Conservation (phyloP, 1,140 invertebrate genomes). For the Chironomus striatipennis region DNA sequence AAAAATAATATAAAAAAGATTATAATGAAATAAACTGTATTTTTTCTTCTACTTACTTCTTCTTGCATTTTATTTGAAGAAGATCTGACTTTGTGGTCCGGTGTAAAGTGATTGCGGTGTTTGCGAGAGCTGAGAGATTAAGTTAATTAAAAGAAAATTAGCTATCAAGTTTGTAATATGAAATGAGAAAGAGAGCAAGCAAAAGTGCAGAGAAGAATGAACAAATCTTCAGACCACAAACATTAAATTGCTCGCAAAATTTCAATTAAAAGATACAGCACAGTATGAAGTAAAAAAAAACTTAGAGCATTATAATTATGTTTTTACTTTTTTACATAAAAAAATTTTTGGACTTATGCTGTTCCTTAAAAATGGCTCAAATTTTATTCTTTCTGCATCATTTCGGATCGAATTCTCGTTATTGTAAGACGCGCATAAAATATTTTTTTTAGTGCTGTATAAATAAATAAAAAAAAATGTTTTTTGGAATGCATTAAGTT, state of each 20-base stretch:
- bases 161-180: neutral
- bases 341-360: no score
- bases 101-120: neutral
- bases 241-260: constrained; percentile 14
- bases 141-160: neutral
- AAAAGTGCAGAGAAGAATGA: neutral
- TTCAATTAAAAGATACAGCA: constrained; percentile 6
- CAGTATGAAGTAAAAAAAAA: neutral
- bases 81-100: no score
- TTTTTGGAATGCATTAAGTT: no score
- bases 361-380: no score
- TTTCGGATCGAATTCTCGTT: constrained; percentile 22
- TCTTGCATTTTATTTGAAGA: no score
- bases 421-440: neutral
- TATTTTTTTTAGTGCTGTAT: no score
- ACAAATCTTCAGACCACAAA: neutral
- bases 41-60: neutral
- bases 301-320: no score
- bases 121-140: neutral
- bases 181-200: neutral
- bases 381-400: constrained; percentile 8
- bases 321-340: no score
- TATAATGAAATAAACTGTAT: constrained; percentile 4
- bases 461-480: no score
- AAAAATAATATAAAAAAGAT: neutral